Evolutionary conservation across 1,140 invertebrate genomes (phyloP).

Genomic region (Drosophila simulans): DNA sequence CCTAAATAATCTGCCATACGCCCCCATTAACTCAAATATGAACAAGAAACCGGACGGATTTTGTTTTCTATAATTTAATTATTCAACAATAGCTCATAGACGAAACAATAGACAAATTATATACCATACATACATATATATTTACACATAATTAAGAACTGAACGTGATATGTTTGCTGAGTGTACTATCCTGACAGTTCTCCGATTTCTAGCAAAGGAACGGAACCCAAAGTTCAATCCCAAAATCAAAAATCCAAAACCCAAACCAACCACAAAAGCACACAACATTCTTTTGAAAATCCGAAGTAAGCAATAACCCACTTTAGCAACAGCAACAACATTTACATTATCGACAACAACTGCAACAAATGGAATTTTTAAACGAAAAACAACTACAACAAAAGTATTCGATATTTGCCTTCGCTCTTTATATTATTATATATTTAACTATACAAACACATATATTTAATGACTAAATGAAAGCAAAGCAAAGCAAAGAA

Average conservation of each 20-base stretch:
- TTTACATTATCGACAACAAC: conserved; percentile 29
- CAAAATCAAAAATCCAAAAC: not conserved
- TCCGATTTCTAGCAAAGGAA: conserved; percentile 34
- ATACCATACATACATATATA: conserved; percentile 26
- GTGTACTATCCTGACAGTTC: conserved; percentile 63
- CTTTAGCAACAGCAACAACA: conserved; percentile 25
- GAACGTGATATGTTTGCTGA: conserved; percentile 66
- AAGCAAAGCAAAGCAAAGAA: conserved; percentile 14
- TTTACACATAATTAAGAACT: conserved; percentile 35
- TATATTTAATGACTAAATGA: conserved; percentile 31
- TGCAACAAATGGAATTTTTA: conserved; percentile 64
- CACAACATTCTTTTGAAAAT: conserved; percentile 59
- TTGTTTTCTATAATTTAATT: conserved; percentile 36
- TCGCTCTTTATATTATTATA: conserved; percentile 74
- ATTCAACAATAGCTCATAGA: conserved; percentile 33
- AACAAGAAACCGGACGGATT: conserved; percentile 55
- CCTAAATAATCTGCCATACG: conserved; percentile 54
- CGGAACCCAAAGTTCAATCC: conserved; percentile 1
- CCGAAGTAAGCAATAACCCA: conserved; percentile 16
- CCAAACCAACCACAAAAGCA: conserved; percentile 10
- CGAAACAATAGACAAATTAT: conserved; percentile 66
- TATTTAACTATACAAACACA: conserved; percentile 47
- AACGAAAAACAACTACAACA: conserved; percentile 67
- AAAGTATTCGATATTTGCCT: conserved; percentile 83
- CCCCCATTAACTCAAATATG: conserved; percentile 66